Base-by-base conservation (phyloP, 2,113 vertebrate species). In the Caloenas nicobarica region DNA sequence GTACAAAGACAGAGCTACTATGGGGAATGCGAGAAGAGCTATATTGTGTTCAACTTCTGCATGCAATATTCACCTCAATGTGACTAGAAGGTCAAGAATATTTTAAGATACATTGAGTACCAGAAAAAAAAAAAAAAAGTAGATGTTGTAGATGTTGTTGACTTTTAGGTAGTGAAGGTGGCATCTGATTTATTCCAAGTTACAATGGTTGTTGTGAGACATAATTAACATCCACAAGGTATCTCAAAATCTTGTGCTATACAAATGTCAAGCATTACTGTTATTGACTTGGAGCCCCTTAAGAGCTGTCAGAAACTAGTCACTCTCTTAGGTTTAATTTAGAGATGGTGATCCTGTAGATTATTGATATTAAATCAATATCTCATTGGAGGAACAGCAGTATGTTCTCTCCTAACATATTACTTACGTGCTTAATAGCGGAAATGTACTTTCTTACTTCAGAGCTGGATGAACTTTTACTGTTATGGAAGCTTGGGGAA, bases 291-390 rank as follows among this genome's bases (percentile, higher is more conserved):
- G 16, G 40, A 87, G n/a, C n/a, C 28, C 34, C 65, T 61, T 44
- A 57, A 80, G 66, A 80, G 22, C 51, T 77, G n/a, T 79, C 81
- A 69, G 62, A 87, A 91, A 80, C 62, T 61, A 66, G 23, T 77
- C 25, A 74, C 2, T 81, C 33, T 88, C 58, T 87, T 50, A 81
- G 15, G 28, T 76, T 89, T 77, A 82, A 80, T 91, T 80, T 89
- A 91, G 62, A 87, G 36, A 54, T 29, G 10, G 40, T 65, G 46
- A 86, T 91, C 61, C 44, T 76, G 40, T 65, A 87, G 61, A 80
- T 77, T 85, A 80, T 36, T 73, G n/a, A 76, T 91, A 72, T 61
- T 93, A 87, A 92, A 95, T 93, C 68, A 95, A 54, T 91, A 91
- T 68, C 69, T 79, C 33, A 69, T 72, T 92, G 83, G 34, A 89